phyloP scores from a whole-genome alignment of 2,888 invertebrate species.

The Hetaerina titia region DNA sequence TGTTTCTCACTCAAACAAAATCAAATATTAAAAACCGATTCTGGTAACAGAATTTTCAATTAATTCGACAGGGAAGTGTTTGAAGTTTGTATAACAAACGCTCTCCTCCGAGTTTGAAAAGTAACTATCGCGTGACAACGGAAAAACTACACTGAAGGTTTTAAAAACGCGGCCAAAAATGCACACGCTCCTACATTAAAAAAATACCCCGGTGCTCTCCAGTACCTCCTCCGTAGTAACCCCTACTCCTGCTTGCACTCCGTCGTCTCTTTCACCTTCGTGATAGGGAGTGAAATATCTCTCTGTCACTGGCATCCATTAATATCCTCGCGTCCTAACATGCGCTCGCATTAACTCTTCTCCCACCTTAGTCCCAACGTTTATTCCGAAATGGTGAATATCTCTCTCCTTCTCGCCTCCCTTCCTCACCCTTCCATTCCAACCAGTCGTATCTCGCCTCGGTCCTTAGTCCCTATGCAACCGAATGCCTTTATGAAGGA shows the following conservation, averaged over 20 bases:
- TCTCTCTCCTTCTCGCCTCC: neutral
- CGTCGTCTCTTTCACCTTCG: neutral
- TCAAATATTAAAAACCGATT: no score
- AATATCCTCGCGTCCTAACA: conserved; percentile 34
- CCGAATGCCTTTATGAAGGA: neutral
- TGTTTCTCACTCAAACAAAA: no score
- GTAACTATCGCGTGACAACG: neutral
- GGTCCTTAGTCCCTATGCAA: neutral
- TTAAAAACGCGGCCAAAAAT: neutral
- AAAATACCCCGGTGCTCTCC: neutral
- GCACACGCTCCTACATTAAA: neutral
- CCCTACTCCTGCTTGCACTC: neutral
- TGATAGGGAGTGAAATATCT: neutral
- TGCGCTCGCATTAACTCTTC: conserved; percentile 27
- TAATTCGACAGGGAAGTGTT: neutral
- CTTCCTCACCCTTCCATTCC: neutral
- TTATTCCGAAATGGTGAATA: conserved; percentile 5
- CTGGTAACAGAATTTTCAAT: neutral
- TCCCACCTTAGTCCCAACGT: neutral
- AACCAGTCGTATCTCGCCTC: neutral
- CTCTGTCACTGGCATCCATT: conserved; percentile 30
- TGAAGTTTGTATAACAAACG: neutral
- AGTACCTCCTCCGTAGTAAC: neutral
- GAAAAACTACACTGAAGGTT: neutral
- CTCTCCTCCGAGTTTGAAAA: no score